Percentiles rank a stretch among this genome's conserved stretches.
Evolutionary conservation across 2,888 invertebrate genomes (phyloP).

Genomic region (Hedya salicella): DNA sequence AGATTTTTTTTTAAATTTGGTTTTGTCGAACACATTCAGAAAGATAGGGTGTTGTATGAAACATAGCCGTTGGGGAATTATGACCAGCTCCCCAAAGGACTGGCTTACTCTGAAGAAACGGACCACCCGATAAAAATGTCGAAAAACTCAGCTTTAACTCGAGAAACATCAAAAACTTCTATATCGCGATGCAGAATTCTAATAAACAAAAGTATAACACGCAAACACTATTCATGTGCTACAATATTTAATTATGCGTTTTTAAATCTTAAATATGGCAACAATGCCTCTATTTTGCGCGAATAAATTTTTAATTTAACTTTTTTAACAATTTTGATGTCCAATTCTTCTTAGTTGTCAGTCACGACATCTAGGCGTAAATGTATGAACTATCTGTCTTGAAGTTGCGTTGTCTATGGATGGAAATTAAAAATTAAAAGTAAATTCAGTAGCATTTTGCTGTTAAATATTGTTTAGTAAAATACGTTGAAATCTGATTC

Average conservation of each 20-base stretch:
- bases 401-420: not conserved
- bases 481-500: not conserved
- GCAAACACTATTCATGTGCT: slow-evolving; percentile 35
- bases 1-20: slow-evolving; percentile 66
- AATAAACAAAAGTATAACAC: not conserved
- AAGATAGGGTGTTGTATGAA: slow-evolving; percentile 63
- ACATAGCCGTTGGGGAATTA: slow-evolving; percentile 60
- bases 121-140: slow-evolving; percentile 59
- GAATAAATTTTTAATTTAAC: slow-evolving; percentile 32
- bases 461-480: not conserved
- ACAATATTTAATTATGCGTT: not conserved
- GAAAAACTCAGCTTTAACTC: slow-evolving; percentile 35
- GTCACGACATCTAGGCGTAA: slow-evolving; percentile 30
- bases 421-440: not conserved
- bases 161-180: slow-evolving; percentile 47
- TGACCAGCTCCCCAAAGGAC: slow-evolving; percentile 68
- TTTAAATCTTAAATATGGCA: not conserved
- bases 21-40: slow-evolving; percentile 71
- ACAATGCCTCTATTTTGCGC: not conserved
- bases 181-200: slow-evolving; percentile 62
- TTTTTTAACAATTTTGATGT: not conserved
- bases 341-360: not conserved
- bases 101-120: slow-evolving; percentile 75
- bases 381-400: not conserved
- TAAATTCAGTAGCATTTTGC: not conserved